Conservation (phyloP, 2,888 invertebrate species). For the Hydrotaea cyrtoneurina region DNA sequence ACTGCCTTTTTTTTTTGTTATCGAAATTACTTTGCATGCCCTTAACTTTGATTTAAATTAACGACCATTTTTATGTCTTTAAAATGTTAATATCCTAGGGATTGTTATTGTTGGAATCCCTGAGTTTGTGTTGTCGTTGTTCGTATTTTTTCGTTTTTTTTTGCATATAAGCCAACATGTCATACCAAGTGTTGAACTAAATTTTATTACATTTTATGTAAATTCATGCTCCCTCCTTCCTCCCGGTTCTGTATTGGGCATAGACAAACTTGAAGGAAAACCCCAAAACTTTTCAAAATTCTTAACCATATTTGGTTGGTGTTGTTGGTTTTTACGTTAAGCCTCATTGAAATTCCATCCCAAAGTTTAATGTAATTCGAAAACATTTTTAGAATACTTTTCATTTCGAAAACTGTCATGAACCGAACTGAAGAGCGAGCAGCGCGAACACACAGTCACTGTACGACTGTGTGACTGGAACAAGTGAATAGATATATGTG, state of each 20-base stretch:
- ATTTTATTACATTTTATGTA: constrained; percentile 38
- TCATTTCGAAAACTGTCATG: constrained; percentile 10
- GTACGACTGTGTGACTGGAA: not conserved
- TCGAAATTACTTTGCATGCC: constrained; percentile 1
- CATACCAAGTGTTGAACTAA: not conserved
- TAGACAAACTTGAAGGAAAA: not conserved
- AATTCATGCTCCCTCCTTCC: not conserved
- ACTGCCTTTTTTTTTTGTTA: not conserved
- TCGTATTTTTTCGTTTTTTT: not conserved
- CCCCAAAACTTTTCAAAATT: constrained; percentile 31
- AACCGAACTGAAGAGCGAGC: not conserved
- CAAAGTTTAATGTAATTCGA: constrained; percentile 11
- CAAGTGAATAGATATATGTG: too few species aligned
- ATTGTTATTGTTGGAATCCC: not conserved
- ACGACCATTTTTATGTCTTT: constrained; percentile 16
- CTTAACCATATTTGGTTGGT: constrained; percentile 52
- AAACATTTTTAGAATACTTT: constrained; percentile 16
- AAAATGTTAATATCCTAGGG: constrained; percentile 13
- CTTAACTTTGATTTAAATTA: constrained; percentile 36
- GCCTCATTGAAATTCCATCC: constrained; percentile 35
- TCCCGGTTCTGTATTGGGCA: too few species aligned
- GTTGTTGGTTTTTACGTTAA: constrained; percentile 22
- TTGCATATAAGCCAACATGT: not conserved
- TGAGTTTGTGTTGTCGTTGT: not conserved
- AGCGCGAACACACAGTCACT: too few species aligned